Percentiles rank a stretch among this genome's conserved stretches.
Conservation (phyloP, 1,140 invertebrate genomes). For the Aphelenchoides fujianensis region DNA sequence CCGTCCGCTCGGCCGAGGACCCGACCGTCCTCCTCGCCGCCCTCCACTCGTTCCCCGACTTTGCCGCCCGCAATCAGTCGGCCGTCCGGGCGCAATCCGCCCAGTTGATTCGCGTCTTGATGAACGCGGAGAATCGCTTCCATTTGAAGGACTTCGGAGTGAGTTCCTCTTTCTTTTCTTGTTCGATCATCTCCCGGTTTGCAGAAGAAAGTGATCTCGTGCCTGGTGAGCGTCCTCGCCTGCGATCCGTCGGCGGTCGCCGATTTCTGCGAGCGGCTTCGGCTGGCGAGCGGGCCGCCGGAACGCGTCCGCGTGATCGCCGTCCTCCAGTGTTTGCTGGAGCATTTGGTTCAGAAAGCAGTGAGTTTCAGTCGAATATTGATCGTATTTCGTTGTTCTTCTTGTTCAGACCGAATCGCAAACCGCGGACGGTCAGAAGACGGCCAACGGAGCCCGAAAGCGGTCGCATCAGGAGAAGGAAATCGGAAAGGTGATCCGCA, state of each 20-base stretch:
- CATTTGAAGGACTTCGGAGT: neutral
- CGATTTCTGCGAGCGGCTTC: neutral
- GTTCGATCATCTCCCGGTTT: neutral
- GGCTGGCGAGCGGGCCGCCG: neutral
- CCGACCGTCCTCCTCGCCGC: neutral
- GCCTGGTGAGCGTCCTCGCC: neutral
- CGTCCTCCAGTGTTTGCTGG: neutral
- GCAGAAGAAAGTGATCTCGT: neutral
- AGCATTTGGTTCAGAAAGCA: neutral
- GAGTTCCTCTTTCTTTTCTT: neutral
- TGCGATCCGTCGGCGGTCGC: neutral
- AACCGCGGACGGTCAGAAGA: too few relatives aligned
- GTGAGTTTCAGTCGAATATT: too few relatives aligned
- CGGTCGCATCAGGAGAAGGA: neutral
- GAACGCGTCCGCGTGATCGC: neutral
- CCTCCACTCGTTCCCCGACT: neutral
- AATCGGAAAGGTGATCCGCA: constrained; percentile 10
- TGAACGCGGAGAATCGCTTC: neutral
- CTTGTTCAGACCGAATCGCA: too few relatives aligned
- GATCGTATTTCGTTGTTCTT: too few relatives aligned
- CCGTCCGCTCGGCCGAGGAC: neutral
- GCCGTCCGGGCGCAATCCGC: constrained; percentile 5
- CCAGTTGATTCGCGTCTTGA: neutral
- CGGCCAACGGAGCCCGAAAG: neutral
- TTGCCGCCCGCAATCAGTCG: neutral